Conservation (phyloP, 2,113 vertebrate genomes). For the Clarias magur region DNA sequence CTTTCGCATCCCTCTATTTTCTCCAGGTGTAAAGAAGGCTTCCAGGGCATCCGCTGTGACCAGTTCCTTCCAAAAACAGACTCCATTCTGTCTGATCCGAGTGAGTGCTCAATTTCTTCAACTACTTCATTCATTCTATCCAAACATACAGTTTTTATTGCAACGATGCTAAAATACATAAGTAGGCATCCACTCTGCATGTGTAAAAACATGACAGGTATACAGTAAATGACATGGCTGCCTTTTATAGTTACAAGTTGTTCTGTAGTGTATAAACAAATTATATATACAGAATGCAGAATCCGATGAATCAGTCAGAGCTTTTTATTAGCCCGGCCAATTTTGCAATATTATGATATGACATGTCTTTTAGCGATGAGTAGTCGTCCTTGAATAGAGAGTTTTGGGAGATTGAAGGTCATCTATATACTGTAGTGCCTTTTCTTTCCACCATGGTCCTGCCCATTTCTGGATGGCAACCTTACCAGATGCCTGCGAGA, state of each 20-base stretch:
- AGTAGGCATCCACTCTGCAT: neutral
- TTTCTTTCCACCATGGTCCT: no score
- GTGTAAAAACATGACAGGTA: no score
- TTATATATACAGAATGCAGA: neutral
- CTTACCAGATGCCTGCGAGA: no score
- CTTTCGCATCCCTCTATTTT: slow-evolving; percentile 13
- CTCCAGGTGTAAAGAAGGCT: slow-evolving; percentile 95
- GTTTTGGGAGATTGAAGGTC: neutral
- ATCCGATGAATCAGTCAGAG: neutral
- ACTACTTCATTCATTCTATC: neutral
- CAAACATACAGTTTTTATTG: neutral
- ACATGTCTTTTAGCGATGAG: no score
- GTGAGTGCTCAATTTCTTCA: slow-evolving; percentile 74
- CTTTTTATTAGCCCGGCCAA: neutral
- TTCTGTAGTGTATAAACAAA: neutral
- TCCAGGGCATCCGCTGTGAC: slow-evolving; percentile 97
- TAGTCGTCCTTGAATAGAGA: neutral
- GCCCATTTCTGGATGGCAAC: no score
- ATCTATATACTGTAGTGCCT: no score
- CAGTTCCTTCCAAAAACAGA: slow-evolving; percentile 99
- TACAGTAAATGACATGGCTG: neutral
- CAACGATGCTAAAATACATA: slow-evolving; percentile 8
- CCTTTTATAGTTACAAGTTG: neutral
- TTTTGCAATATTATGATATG: neutral
- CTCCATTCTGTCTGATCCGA: slow-evolving; percentile 96